phyloP scores from a whole-genome alignment of 2,113 vertebrate species.

The Lota lota region DNA sequence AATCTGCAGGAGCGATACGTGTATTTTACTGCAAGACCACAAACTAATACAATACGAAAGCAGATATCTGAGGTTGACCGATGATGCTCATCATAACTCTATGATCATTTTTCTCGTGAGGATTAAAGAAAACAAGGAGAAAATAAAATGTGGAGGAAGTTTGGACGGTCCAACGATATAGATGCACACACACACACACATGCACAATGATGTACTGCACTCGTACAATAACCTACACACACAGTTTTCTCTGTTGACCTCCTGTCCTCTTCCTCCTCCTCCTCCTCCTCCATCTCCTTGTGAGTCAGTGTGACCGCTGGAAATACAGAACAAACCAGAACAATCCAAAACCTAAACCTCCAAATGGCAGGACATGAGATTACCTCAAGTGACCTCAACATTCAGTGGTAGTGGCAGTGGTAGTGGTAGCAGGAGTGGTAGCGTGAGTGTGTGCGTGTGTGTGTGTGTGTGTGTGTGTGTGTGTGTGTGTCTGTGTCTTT shows the following conservation, averaged over 20 bases:
- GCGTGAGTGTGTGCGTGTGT: slow-evolving; percentile 1
- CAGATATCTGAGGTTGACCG: no score
- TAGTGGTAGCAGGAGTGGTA: slow-evolving; percentile 7
- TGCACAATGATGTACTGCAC: not conserved
- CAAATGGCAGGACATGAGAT: slow-evolving; percentile 42
- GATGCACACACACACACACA: not conserved
- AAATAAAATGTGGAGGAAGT: not conserved
- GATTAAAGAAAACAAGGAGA: no score
- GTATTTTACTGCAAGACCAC: no score
- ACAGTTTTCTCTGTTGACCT: slow-evolving; percentile 17
- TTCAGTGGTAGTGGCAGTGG: not conserved
- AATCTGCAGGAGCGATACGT: no score
- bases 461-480: not conserved
- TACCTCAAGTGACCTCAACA: slow-evolving; percentile 47
- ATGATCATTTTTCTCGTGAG: no score
- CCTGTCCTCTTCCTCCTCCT: slow-evolving; percentile 22
- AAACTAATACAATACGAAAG: no score
- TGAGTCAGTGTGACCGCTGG: slow-evolving; percentile 53
- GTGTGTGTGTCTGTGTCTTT: not conserved
- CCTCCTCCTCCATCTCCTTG: not conserved
- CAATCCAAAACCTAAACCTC: slow-evolving; percentile 48
- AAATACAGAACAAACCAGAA: slow-evolving; percentile 51
- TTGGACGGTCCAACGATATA: not conserved
- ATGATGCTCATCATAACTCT: no score
- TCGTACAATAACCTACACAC: not conserved